A percentile compares a stretch with the other conserved stretches of the same genome.
Evolutionary conservation across 2,888 invertebrate genomes (phyloP).

Genomic region (Thysanoteuthis rhombus): DNA sequence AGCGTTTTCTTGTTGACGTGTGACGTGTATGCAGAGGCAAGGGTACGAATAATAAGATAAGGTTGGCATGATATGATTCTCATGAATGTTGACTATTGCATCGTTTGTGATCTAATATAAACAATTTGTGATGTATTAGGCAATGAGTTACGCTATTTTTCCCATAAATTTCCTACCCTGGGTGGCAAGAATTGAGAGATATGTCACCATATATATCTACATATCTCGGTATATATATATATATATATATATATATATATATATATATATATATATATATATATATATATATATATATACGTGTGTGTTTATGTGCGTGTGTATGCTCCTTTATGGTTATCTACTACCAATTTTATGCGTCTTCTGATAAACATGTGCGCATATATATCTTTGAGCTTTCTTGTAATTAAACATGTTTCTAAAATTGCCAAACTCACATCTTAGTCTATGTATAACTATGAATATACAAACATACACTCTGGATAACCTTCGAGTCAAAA

Average conservation of each 20-base stretch:
- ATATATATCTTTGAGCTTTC: too few relatives aligned
- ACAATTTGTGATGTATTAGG: background rate
- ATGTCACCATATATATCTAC: background rate
- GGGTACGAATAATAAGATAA: background rate
- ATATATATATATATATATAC: background rate
- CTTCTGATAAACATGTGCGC: too few relatives aligned
- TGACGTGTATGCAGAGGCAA: background rate
- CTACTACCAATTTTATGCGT: too few relatives aligned
- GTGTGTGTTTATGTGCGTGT: background rate
- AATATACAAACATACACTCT: too few relatives aligned
- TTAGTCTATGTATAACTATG: too few relatives aligned
- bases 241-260: slow-evolving; percentile 1
- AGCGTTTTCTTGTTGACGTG: background rate
- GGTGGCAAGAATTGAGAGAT: background rate
- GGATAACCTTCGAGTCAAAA: too few relatives aligned
- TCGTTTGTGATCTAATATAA: background rate
- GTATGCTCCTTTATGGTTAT: background rate
- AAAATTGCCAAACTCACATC: too few relatives aligned
- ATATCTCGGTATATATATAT: background rate
- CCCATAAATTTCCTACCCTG: background rate
- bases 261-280: background rate
- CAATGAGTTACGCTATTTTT: background rate
- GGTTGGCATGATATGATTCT: background rate
- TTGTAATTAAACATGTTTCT: too few relatives aligned
- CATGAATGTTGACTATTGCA: background rate